Conservation (phyloP, 1,140 invertebrate species). For the Brachystomella parvula region DNA sequence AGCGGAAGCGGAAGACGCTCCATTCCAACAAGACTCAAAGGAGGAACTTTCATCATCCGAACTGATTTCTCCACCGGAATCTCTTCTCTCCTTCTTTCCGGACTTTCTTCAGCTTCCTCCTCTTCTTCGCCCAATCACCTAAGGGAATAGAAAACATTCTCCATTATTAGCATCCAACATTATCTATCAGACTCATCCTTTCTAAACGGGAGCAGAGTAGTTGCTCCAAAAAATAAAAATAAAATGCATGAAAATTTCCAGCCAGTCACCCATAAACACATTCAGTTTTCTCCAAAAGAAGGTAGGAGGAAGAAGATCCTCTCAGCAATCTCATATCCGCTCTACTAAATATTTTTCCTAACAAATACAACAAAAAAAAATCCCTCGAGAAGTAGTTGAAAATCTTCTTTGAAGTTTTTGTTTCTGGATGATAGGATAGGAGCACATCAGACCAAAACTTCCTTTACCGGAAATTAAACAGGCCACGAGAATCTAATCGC, state of each 20-base stretch:
- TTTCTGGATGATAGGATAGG: too few relatives aligned
- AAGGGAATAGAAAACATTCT: slow-evolving; percentile 22
- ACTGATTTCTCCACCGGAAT: slow-evolving; percentile 26
- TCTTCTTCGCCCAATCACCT: slow-evolving; percentile 23
- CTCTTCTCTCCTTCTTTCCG: slow-evolving; percentile 27
- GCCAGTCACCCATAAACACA: slow-evolving; percentile 5
- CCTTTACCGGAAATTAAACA: background rate
- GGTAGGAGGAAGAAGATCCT: background rate
- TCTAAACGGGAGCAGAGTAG: too few relatives aligned
- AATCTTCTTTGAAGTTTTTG: too few relatives aligned
- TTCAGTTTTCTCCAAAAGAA: background rate
- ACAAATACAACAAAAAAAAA: background rate
- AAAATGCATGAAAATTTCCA: too few relatives aligned
- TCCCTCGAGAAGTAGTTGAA: too few relatives aligned
- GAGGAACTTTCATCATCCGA: slow-evolving; percentile 44
- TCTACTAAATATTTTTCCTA: background rate
- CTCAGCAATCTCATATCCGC: background rate
- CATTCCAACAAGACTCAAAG: slow-evolving; percentile 46
- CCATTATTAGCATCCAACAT: slow-evolving; percentile 21
- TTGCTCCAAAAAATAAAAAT: too few relatives aligned
- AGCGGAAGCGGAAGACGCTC: slow-evolving; percentile 55
- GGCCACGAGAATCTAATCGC: background rate
- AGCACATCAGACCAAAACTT: background rate
- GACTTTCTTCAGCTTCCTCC: slow-evolving; percentile 15
- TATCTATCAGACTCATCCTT: slow-evolving; percentile 1